Conservation (phyloP, 2,888 invertebrate genomes). For the Aelia acuminata region DNA sequence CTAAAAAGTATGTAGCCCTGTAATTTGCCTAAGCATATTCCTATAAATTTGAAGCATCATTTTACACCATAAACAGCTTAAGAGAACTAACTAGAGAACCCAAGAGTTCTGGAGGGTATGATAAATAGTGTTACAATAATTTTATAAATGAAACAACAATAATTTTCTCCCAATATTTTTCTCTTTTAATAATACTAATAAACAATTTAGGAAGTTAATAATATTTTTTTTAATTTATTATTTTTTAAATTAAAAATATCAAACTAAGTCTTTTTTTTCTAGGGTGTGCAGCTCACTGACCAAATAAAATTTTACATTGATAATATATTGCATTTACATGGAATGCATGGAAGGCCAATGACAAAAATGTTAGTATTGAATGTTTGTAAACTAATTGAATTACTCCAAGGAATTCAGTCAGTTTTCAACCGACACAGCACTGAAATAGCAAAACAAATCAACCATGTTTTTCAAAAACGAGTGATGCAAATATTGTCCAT, state of each 20-base stretch:
- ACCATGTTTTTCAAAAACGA: slow-evolving; percentile 85
- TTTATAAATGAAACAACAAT: no score
- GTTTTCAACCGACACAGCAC: slow-evolving; percentile 79
- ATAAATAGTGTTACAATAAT: no score
- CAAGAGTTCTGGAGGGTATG: no score
- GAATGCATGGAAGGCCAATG: slow-evolving; percentile 81
- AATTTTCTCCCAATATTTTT: no score
- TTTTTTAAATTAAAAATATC: neutral
- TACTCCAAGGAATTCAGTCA: slow-evolving; percentile 83
- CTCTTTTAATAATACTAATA: no score
- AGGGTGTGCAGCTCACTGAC: slow-evolving; percentile 80
- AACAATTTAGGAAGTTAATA: neutral
- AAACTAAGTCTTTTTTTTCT: slow-evolving; percentile 59
- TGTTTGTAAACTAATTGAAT: slow-evolving; percentile 85
- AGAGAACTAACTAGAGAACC: no score
- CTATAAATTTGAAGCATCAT: no score
- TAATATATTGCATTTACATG: slow-evolving; percentile 78
- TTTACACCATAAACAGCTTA: no score
- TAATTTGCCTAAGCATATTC: no score
- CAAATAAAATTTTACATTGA: slow-evolving; percentile 75
- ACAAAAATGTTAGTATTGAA: slow-evolving; percentile 81
- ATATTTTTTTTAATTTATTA: neutral
- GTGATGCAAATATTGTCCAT: slow-evolving; percentile 81
- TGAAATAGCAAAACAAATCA: slow-evolving; percentile 80
- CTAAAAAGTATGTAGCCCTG: no score